Conservation (phyloP, 2,797 vertebrate genomes). For the Botia kubotai region DNA sequence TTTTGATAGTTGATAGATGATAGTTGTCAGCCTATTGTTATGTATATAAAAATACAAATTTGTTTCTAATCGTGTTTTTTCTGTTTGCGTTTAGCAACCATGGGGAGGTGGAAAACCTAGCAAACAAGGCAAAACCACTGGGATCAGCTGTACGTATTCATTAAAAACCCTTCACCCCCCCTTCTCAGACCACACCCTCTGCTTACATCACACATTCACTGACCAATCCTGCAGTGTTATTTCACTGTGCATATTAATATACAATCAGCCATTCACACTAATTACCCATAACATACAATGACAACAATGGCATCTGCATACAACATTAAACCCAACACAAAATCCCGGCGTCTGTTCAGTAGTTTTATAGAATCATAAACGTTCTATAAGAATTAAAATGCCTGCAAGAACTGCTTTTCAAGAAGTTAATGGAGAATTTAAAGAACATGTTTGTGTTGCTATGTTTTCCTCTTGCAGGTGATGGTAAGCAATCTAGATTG, state of each 20-base stretch:
- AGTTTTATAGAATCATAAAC: conserved; percentile 1
- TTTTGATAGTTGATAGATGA: background rate
- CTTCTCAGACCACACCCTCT: background rate
- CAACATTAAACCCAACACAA: conserved; percentile 2
- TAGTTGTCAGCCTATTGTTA: background rate
- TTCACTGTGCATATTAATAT: conserved; percentile 5
- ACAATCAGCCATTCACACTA: conserved; percentile 20
- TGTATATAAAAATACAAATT: background rate
- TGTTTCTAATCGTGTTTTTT: background rate
- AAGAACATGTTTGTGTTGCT: conserved; percentile 73
- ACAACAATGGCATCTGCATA: background rate
- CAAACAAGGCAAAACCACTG: conserved; percentile 57
- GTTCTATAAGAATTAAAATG: background rate
- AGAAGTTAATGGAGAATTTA: conserved; percentile 52
- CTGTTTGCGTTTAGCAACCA: conserved; percentile 16
- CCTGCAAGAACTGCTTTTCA: background rate
- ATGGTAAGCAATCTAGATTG: conserved; percentile 80
- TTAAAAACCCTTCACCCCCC: background rate
- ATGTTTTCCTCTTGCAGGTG: conserved; percentile 81
- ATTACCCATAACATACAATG: conserved; percentile 20
- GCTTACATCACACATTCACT: conserved; percentile 28
- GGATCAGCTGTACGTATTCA: conserved; percentile 71
- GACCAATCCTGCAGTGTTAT: conserved; percentile 19
- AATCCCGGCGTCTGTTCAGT: conserved; percentile 1
- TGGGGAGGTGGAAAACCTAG: conserved; percentile 79